Conservation (phyloP, 2,888 invertebrate species). For the Pterostichus niger region DNA sequence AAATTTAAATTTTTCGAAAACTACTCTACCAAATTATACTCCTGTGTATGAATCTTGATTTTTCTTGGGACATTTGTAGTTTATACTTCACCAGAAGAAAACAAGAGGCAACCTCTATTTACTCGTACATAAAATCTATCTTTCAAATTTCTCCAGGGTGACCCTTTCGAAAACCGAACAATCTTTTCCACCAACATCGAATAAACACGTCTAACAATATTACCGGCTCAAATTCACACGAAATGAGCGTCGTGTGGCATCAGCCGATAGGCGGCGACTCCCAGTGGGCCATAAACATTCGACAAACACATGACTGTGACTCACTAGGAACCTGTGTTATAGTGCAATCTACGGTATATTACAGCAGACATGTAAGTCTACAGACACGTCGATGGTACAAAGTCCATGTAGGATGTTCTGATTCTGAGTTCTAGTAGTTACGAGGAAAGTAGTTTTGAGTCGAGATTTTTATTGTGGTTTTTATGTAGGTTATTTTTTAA, state of each 20-base stretch:
- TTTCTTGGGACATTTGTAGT: too few relatives aligned
- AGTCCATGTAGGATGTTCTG: conserved; percentile 28
- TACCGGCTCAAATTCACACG: not conserved
- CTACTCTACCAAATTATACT: too few relatives aligned
- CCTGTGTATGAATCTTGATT: too few relatives aligned
- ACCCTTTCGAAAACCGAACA: not conserved
- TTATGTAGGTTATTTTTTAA: not conserved
- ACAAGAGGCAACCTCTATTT: too few relatives aligned
- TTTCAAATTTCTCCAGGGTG: not conserved
- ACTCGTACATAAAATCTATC: not conserved
- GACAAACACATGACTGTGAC: conserved; percentile 36
- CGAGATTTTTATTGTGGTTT: conserved; percentile 6
- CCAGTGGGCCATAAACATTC: not conserved
- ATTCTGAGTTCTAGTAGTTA: conserved; percentile 12
- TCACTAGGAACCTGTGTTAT: conserved; percentile 18
- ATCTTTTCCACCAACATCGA: not conserved
- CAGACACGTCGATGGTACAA: conserved; percentile 23
- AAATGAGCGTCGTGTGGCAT: not conserved
- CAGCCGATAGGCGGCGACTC: not conserved
- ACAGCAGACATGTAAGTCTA: conserved; percentile 1
- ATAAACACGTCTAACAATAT: not conserved
- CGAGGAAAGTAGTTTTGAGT: conserved; percentile 50
- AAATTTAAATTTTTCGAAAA: too few relatives aligned
- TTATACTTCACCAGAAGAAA: too few relatives aligned
- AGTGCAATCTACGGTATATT: conserved; percentile 10